Conservation (phyloP, 2,797 vertebrate species). For the Cossypha caffra region DNA sequence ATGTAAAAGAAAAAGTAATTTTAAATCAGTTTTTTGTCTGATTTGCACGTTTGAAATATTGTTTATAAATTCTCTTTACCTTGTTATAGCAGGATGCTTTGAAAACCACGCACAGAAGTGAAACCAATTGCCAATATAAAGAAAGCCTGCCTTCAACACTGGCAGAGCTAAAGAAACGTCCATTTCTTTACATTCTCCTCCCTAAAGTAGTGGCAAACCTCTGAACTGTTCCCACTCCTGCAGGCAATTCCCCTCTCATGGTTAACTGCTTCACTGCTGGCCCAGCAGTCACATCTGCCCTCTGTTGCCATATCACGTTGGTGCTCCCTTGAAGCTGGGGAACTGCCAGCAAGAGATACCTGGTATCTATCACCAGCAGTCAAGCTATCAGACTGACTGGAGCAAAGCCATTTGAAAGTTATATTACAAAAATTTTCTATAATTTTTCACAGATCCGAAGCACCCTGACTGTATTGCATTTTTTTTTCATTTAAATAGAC, state of each 20-base stretch:
- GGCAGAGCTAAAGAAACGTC: not conserved
- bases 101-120: not conserved
- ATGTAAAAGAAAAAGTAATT: not conserved
- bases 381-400: not conserved
- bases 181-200: not conserved
- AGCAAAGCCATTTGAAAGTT: not conserved
- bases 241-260: not conserved
- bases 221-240: not conserved
- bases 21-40: not conserved
- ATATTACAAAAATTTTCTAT: not conserved
- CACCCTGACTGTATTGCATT: not conserved
- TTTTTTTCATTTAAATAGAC: not conserved
- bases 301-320: accelerated
- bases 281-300: not conserved
- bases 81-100: not conserved
- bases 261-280: constrained; percentile 28
- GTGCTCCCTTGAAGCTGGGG: not conserved
- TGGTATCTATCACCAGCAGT: constrained; percentile 18
- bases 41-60: not conserved
- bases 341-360: not conserved
- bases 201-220: not conserved
- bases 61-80: not conserved
- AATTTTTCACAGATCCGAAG: not conserved
- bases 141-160: not conserved
- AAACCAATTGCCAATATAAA: not conserved